phyloP scores from a whole-genome alignment of 2,113 vertebrate species.

The Catharus minimus region DNA sequence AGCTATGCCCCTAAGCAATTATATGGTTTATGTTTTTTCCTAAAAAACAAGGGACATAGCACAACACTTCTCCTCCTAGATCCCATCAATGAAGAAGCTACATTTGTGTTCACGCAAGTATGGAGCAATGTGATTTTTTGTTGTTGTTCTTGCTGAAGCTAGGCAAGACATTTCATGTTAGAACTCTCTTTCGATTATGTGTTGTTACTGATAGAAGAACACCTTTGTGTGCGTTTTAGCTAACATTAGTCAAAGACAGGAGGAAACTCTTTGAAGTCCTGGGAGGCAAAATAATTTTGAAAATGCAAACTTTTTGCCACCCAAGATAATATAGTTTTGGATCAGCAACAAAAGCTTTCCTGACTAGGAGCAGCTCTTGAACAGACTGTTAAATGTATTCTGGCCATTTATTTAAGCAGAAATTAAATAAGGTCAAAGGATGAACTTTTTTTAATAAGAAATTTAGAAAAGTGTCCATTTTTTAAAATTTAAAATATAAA shows the following conservation, averaged over 20 bases:
- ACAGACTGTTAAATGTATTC: neutral
- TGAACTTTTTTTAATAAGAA: neutral
- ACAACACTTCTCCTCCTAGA: neutral
- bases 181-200: slow-evolving; percentile 32
- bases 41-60: neutral
- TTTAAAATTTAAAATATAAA: neutral
- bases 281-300: neutral
- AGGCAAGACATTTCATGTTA: slow-evolving; percentile 28
- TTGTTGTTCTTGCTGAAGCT: neutral
- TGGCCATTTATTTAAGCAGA: neutral
- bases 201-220: slow-evolving; percentile 22
- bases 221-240: neutral
- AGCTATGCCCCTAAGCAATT: neutral
- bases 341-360: slow-evolving; percentile 7
- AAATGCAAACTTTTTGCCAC: slow-evolving; percentile 34
- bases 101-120: neutral
- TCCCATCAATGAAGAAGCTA: neutral
- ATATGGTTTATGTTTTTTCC: neutral
- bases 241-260: slow-evolving; percentile 34
- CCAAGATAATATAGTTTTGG: neutral
- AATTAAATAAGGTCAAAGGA: neutral
- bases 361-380: neutral
- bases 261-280: slow-evolving; percentile 50
- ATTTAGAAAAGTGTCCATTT: neutral
- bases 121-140: neutral